Conservation (phyloP, 2,113 vertebrate genomes). For the Caranx melampygus region DNA sequence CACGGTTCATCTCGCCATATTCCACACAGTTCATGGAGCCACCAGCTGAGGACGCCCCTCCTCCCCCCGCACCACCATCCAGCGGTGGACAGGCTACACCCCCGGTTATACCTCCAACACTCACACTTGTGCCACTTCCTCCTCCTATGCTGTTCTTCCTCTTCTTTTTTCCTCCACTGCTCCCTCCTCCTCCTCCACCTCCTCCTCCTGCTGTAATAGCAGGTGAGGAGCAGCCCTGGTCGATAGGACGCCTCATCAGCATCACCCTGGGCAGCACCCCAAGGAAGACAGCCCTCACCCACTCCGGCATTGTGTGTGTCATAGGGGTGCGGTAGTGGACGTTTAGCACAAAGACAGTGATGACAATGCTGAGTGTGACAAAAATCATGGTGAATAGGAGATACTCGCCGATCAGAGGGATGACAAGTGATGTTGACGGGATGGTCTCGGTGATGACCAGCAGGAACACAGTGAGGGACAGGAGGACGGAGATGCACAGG, state of each 20-base stretch:
- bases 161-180: slow-evolving; percentile 53
- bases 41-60: slow-evolving; percentile 52
- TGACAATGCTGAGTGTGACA: slow-evolving; percentile 93
- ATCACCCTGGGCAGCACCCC: slow-evolving; percentile 87
- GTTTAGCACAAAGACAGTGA: slow-evolving; percentile 95
- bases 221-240: slow-evolving; percentile 77
- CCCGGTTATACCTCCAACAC: slow-evolving; percentile 74
- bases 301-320: slow-evolving; percentile 91
- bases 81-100: slow-evolving; percentile 46
- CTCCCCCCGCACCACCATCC: slow-evolving; percentile 62
- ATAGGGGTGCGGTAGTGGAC: slow-evolving; percentile 93
- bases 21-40: slow-evolving; percentile 81
- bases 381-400: slow-evolving; percentile 99
- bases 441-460: slow-evolving; percentile 97
- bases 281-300: slow-evolving; percentile 90
- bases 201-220: slow-evolving; percentile 51
- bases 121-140: slow-evolving; percentile 71
- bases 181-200: slow-evolving; percentile 44
- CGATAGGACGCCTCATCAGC: slow-evolving; percentile 89
- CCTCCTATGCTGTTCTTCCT: slow-evolving; percentile 69
- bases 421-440: slow-evolving; percentile 93
- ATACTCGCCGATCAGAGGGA: slow-evolving; percentile 94
- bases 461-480: slow-evolving; percentile 95
- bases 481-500: slow-evolving; percentile 95
- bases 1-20: slow-evolving; percentile 74